Evolutionary conservation across 2,797 vertebrate species (phyloP).

Genomic region (Alfaro cultratus): DNA sequence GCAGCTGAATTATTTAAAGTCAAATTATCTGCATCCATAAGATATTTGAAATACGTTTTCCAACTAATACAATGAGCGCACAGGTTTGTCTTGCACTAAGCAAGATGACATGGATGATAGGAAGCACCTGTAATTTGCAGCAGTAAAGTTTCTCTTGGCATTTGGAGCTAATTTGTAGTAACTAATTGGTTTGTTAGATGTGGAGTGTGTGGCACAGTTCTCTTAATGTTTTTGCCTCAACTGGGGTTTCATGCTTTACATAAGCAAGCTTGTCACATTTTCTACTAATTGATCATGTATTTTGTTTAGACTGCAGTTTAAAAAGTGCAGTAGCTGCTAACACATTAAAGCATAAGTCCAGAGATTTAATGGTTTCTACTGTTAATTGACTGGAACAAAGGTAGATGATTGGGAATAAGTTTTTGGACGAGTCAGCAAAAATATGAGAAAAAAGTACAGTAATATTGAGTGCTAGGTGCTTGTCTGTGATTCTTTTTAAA

Average conservation of each 20-base stretch:
- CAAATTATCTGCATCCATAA: conserved; percentile 17
- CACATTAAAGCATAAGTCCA: conserved; percentile 12
- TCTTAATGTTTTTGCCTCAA: conserved; percentile 24
- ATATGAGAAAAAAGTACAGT: conserved; percentile 6
- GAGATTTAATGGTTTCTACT: conserved; percentile 27
- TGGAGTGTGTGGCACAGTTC: conserved; percentile 34
- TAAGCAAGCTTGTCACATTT: conserved; percentile 9
- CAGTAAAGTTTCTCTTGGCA: conserved; percentile 6
- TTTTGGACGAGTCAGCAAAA: neutral
- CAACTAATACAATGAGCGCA: neutral
- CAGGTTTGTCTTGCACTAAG: conserved; percentile 17
- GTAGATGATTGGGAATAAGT: conserved; percentile 16
- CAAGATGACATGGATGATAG: conserved; percentile 31
- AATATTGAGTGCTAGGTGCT: conserved; percentile 7
- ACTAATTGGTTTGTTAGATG: conserved; percentile 48
- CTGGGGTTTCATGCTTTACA: conserved; percentile 8
- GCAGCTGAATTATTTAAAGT: conserved; percentile 4
- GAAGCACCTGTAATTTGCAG: conserved; percentile 44
- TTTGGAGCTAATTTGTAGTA: conserved; percentile 36
- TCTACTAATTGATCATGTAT: neutral
- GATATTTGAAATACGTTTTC: conserved; percentile 35
- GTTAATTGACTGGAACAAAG: conserved; percentile 22
- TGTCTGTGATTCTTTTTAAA: conserved; percentile 28
- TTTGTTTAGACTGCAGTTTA: conserved; percentile 13
- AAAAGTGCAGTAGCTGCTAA: conserved; percentile 22